Evolutionary conservation across 1,140 invertebrate species (phyloP).

Genomic region (Prorops nasuta): DNA sequence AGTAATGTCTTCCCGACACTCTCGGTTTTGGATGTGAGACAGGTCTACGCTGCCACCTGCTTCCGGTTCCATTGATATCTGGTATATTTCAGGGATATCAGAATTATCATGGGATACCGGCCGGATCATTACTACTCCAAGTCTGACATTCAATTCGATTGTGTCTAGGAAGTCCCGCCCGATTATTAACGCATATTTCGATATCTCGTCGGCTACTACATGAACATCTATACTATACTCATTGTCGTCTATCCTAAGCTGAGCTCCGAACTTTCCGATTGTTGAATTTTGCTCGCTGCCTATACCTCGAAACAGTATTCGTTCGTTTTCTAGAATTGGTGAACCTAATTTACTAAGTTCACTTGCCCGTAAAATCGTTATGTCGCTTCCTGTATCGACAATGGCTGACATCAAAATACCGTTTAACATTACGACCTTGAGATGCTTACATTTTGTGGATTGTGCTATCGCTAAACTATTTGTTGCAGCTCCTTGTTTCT

Average conservation of each 20-base stretch:
- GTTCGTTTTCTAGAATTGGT: background rate
- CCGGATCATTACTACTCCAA: background rate
- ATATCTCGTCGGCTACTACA: background rate
- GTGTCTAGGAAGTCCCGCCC: background rate
- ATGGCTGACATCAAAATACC: background rate
- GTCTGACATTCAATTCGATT: background rate
- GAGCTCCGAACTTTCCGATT: background rate
- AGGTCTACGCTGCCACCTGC: too few relatives aligned
- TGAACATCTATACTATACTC: background rate
- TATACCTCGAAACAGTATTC: background rate
- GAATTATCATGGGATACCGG: background rate
- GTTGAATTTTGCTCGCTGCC: background rate
- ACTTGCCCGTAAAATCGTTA: background rate
- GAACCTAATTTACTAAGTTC: background rate
- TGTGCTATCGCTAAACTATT: slow-evolving; percentile 4
- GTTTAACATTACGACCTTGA: slow-evolving; percentile 1
- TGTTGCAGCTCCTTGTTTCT: background rate
- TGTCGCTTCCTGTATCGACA: background rate
- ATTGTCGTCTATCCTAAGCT: background rate
- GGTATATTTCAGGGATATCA: too few relatives aligned
- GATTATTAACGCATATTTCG: background rate
- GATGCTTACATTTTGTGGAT: background rate
- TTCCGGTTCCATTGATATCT: too few relatives aligned
- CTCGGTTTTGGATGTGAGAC: background rate
- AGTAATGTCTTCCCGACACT: background rate